Evolutionary conservation across 2,888 invertebrate genomes (phyloP).

Genomic region (Cyaniris semiargus): DNA sequence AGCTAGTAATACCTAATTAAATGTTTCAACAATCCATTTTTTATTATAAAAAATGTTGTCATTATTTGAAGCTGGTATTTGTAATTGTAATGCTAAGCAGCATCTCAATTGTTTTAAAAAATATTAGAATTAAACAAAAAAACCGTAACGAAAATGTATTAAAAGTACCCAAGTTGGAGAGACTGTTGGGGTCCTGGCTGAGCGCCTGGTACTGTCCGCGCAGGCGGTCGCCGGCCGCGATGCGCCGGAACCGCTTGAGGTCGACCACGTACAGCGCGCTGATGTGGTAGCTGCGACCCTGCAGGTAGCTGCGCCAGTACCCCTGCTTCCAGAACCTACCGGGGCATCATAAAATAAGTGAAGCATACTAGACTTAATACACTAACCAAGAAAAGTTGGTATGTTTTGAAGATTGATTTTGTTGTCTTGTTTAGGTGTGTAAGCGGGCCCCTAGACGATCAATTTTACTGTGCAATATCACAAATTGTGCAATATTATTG

Average conservation of each 20-base stretch:
- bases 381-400: too few relatives aligned
- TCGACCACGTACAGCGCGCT: constrained; percentile 99
- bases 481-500: too few relatives aligned
- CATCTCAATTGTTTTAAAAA: neutral
- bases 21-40: too few relatives aligned
- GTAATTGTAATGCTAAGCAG: neutral
- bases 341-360: neutral
- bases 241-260: constrained; percentile 95
- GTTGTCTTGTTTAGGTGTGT: too few relatives aligned
- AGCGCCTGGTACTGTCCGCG: constrained; percentile 99
- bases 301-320: constrained; percentile 99
- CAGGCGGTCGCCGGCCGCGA: constrained; percentile 98
- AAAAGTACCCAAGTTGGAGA: constrained; percentile 92
- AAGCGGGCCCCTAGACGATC: too few relatives aligned
- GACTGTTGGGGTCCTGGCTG: constrained; percentile 99
- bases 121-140: neutral
- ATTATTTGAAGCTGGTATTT: too few relatives aligned
- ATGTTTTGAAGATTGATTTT: too few relatives aligned
- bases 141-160: neutral
- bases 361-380: too few relatives aligned
- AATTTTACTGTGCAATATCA: too few relatives aligned
- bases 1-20: too few relatives aligned
- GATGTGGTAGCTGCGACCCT: constrained; percentile 95
- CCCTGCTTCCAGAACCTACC: constrained; percentile 98
- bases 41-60: too few relatives aligned